Percentiles rank a stretch among this genome's conserved stretches.
These are phyloP conservation scores for Torymus texanus DNA, from an alignment of 2,888 invertebrate species.

Conservation along the genomic window DNA sequence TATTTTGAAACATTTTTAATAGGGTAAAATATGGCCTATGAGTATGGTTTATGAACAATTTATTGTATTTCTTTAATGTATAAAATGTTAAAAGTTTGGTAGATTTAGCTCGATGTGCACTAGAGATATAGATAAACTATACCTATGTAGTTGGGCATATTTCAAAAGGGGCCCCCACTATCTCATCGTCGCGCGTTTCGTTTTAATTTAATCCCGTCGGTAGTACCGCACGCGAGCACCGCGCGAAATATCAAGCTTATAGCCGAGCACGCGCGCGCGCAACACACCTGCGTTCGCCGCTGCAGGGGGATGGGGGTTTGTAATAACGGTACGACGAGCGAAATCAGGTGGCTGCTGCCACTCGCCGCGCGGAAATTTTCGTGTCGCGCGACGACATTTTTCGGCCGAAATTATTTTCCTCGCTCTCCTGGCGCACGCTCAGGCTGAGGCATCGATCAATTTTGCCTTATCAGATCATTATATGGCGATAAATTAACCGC, in stretches of 20 bases:
- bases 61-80: no score
- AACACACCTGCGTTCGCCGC: no score
- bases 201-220: slow-evolving; percentile 52
- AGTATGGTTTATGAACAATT: no score
- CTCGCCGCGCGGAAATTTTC: slow-evolving; percentile 1
- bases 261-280: no score
- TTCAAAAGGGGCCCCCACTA: no score
- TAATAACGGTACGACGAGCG: slow-evolving; percentile 35
- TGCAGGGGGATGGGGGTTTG: neutral
- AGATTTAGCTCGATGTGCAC: no score
- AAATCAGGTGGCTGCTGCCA: slow-evolving; percentile 14
- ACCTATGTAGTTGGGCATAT: no score
- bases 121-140: no score
- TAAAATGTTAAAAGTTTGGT: no score
- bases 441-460: slow-evolving; percentile 25
- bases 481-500: slow-evolving; percentile 13
- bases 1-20: no score
- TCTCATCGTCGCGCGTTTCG: slow-evolving; percentile 11
- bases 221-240: neutral
- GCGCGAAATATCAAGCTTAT: no score
- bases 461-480: slow-evolving; percentile 35
- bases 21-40: no score
- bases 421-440: neutral
- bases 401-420: slow-evolving; percentile 10
- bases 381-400: slow-evolving; percentile 14